Conservation (phyloP, 2,797 vertebrate genomes). For the Sebastes trivittatus region DNA sequence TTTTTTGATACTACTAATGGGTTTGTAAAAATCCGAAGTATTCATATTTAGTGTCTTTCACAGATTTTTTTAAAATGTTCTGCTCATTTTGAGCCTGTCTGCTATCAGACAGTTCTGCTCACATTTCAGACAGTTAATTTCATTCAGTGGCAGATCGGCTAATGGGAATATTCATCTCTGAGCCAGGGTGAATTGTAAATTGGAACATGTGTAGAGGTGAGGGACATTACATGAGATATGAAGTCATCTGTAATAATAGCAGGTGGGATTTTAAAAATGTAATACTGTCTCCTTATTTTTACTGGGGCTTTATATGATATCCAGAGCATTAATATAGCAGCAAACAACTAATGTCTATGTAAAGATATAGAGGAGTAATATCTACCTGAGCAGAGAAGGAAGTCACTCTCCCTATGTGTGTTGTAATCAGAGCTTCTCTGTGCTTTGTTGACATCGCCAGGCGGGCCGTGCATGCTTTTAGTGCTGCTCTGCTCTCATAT, state of each 20-base stretch:
- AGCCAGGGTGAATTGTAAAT: constrained; percentile 35
- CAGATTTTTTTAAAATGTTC: constrained; percentile 3
- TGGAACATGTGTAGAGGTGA: constrained; percentile 29
- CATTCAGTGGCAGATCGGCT: constrained; percentile 32
- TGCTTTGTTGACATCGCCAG: too few relatives aligned
- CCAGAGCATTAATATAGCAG: too few relatives aligned
- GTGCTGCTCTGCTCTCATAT: too few relatives aligned
- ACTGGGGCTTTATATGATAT: too few relatives aligned
- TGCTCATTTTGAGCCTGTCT: constrained; percentile 13
- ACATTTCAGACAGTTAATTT: constrained; percentile 25
- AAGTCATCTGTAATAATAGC: constrained; percentile 29
- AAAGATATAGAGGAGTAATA: too few relatives aligned
- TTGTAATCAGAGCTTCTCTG: too few relatives aligned
- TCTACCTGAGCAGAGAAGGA: too few relatives aligned
- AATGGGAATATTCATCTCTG: constrained; percentile 44
- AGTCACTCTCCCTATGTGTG: too few relatives aligned
- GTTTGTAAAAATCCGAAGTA: not conserved
- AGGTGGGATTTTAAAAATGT: constrained; percentile 27
- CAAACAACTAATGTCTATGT: too few relatives aligned
- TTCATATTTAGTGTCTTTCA: not conserved
- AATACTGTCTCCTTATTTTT: not conserved
- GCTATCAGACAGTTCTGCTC: not conserved
- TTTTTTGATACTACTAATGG: constrained; percentile 1
- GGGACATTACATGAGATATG: constrained; percentile 26
- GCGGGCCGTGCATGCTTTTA: too few relatives aligned